Conservation (phyloP, 2,888 invertebrate species). For the Cephonodes hylas region DNA sequence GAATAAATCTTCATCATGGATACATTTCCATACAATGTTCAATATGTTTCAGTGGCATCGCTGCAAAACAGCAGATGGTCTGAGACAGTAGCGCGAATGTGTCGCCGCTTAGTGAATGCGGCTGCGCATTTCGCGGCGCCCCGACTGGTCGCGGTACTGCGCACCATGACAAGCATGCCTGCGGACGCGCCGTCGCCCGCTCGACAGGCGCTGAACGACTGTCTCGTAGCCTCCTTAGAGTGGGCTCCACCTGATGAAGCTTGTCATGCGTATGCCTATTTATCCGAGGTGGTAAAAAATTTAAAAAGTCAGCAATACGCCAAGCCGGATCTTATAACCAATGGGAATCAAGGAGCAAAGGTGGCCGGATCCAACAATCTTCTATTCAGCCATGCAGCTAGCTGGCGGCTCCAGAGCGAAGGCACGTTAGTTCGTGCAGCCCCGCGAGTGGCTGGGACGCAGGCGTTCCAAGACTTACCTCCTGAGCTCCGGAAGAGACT, state of each 20-base stretch:
- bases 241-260: slow-evolving; percentile 90
- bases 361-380: slow-evolving; percentile 32
- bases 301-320: slow-evolving; percentile 36
- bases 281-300: slow-evolving; percentile 45
- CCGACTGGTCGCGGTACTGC: slow-evolving; percentile 88
- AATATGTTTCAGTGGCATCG: slow-evolving; percentile 74
- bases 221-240: slow-evolving; percentile 89
- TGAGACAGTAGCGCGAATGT: slow-evolving; percentile 88
- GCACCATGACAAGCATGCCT: slow-evolving; percentile 79
- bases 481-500: slow-evolving; percentile 56
- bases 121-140: slow-evolving; percentile 90
- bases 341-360: slow-evolving; percentile 25
- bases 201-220: slow-evolving; percentile 84
- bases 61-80: slow-evolving; percentile 92
- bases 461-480: slow-evolving; percentile 60
- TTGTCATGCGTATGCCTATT: slow-evolving; percentile 87
- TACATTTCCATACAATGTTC: not conserved
- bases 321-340: slow-evolving; percentile 46
- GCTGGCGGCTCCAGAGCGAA: slow-evolving; percentile 61
- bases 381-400: slow-evolving; percentile 39
- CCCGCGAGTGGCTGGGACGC: slow-evolving; percentile 53
- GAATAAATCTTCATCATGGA: not conserved
- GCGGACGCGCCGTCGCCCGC: slow-evolving; percentile 42
- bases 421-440: slow-evolving; percentile 55
- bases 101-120: slow-evolving; percentile 89